These are phyloP conservation scores for Papilio helenus DNA, from an alignment of 1,140 invertebrate genomes.

Conservation along the genomic window DNA sequence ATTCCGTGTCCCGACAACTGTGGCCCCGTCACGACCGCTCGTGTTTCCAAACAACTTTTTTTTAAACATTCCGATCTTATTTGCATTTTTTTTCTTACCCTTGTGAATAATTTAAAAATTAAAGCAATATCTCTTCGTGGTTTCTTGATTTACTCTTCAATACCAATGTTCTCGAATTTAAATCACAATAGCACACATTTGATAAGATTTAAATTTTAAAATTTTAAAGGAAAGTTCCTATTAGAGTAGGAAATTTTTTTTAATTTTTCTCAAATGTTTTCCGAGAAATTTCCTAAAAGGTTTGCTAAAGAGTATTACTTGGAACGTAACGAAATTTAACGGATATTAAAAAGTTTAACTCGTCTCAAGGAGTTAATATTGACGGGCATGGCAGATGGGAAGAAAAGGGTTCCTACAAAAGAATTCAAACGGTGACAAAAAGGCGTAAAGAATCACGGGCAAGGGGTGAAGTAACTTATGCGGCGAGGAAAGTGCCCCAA, in stretches of 20 bases:
- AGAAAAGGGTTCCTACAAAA: slow-evolving; percentile 79
- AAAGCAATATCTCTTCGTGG: slow-evolving; percentile 66
- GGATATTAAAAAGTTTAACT: slow-evolving; percentile 83
- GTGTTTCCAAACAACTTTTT: slow-evolving; percentile 79
- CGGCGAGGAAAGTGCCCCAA: slow-evolving; percentile 77
- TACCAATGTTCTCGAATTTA: neutral
- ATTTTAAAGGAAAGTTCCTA: neutral
- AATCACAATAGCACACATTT: neutral
- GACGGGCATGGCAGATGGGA: slow-evolving; percentile 82
- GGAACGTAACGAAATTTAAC: slow-evolving; percentile 80
- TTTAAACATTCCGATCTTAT: slow-evolving; percentile 78
- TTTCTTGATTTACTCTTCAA: slow-evolving; percentile 36
- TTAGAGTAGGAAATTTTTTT: neutral
- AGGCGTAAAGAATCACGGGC: slow-evolving; percentile 80
- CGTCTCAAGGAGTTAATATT: slow-evolving; percentile 81
- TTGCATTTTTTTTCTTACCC: slow-evolving; percentile 76
- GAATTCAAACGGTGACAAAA: slow-evolving; percentile 82
- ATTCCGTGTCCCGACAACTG: slow-evolving; percentile 77
- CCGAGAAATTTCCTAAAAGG: slow-evolving; percentile 64
- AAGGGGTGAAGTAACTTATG: slow-evolving; percentile 81
- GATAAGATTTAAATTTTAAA: no score
- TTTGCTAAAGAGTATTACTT: slow-evolving; percentile 55
- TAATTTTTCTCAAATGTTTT: slow-evolving; percentile 49
- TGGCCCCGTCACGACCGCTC: slow-evolving; percentile 72
- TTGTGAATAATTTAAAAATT: slow-evolving; percentile 81